These are phyloP conservation scores for Lucilia sericata DNA, from an alignment of 1,140 invertebrate genomes.

Conservation along the genomic window DNA sequence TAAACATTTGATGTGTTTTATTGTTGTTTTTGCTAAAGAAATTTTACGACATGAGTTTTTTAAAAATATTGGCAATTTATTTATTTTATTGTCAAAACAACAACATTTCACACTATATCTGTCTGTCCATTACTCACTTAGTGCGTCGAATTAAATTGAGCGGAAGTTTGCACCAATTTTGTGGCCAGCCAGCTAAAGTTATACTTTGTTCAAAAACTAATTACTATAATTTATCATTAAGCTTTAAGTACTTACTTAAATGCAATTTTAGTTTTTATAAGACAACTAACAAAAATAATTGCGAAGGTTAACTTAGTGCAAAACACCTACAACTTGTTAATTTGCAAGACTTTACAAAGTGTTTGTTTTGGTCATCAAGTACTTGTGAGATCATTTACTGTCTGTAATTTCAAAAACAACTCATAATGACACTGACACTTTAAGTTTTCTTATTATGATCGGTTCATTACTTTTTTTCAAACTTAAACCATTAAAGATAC, in stretches of 20 bases:
- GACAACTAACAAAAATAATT: neutral
- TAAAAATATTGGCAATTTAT: too few species aligned
- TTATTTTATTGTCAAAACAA: too few species aligned
- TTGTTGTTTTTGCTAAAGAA: too few species aligned
- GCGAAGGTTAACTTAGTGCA: neutral
- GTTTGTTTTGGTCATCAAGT: neutral
- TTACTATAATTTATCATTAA: neutral
- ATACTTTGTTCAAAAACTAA: neutral
- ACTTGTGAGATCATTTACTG: neutral
- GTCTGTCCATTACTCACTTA: too few species aligned
- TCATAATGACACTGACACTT: slow-evolving; percentile 1
- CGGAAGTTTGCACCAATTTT: neutral
- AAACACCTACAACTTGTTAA: neutral
- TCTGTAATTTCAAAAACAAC: neutral
- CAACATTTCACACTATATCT: too few species aligned
- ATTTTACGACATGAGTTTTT: too few species aligned
- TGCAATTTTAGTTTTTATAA: neutral
- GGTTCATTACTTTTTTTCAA: neutral
- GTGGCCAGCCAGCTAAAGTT: too few species aligned
- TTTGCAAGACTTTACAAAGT: neutral
- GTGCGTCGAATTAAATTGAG: neutral
- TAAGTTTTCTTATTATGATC: neutral
- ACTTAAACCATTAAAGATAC: neutral
- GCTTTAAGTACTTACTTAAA: neutral
- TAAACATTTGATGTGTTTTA: neutral